These are phyloP conservation scores for Podocnemis expansa DNA, from an alignment of 2,113 vertebrate genomes.

Conservation along the genomic window DNA sequence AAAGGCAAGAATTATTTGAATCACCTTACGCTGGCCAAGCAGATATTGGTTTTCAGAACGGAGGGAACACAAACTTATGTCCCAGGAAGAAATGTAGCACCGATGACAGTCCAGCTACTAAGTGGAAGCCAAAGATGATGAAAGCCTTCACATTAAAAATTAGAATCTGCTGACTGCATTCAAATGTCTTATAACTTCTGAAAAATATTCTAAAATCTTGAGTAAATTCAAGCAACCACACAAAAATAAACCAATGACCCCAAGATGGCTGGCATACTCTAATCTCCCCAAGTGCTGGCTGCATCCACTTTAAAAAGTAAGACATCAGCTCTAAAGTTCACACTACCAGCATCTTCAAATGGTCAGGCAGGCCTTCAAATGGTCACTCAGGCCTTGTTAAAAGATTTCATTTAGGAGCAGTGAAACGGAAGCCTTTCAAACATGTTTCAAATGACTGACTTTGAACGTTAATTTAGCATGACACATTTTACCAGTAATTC, in stretches of 20 bases:
- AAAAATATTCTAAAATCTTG: background rate
- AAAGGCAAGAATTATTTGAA: background rate
- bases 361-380: background rate
- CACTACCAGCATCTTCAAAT: background rate
- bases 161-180: background rate
- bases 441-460: background rate
- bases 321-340: background rate
- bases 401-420: background rate
- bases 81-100: background rate
- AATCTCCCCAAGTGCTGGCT: background rate
- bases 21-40: background rate
- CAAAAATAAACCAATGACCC: background rate
- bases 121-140: accelerated
- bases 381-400: background rate
- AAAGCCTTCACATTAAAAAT: background rate
- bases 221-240: background rate
- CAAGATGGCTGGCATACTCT: background rate
- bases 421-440: background rate
- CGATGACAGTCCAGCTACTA: background rate
- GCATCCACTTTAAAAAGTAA: background rate
- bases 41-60: background rate
- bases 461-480: background rate
- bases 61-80: background rate
- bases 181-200: background rate
- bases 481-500: background rate